Conservation (phyloP, 2,113 vertebrate genomes). For the Aspiorhynchus laticeps region DNA sequence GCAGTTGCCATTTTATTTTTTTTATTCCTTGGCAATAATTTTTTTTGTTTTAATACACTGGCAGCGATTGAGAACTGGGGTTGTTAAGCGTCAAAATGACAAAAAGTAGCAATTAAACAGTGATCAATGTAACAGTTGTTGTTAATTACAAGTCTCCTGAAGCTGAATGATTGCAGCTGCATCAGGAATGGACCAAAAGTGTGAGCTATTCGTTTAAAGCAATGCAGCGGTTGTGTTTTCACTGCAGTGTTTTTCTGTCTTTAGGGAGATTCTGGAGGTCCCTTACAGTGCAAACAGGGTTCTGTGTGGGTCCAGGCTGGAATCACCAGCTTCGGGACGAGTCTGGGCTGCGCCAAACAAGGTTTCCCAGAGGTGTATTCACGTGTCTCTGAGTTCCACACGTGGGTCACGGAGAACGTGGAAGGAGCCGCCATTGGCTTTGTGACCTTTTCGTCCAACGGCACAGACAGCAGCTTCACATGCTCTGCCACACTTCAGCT, state of each 20-base stretch:
- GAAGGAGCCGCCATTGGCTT: conserved; percentile 42
- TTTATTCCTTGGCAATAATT: no score
- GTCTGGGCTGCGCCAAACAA: conserved; percentile 74
- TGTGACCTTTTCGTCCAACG: conserved; percentile 56
- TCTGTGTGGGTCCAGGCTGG: conserved; percentile 83
- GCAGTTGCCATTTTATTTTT: no score
- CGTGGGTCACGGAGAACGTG: conserved; percentile 75
- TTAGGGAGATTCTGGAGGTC: conserved; percentile 89
- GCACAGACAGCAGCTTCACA: conserved; percentile 53
- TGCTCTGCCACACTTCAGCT: conserved; percentile 42
- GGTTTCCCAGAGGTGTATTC: conserved; percentile 86
- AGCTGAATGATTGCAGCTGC: no score
- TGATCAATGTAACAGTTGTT: background rate
- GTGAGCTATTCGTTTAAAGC: no score
- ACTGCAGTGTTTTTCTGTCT: conserved; percentile 22
- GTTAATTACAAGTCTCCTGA: background rate
- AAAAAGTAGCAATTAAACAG: background rate
- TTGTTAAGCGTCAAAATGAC: background rate
- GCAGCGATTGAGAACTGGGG: no score
- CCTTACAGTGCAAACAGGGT: conserved; percentile 80
- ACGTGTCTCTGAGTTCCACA: conserved; percentile 78
- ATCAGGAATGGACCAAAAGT: no score
- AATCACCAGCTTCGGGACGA: conserved; percentile 81
- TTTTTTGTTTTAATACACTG: no score
- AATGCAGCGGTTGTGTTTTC: no score